Percentiles rank a stretch among this genome's conserved stretches.
phyloP scores from a whole-genome alignment of 2,113 vertebrate genomes.

The Myocastor coypus region DNA sequence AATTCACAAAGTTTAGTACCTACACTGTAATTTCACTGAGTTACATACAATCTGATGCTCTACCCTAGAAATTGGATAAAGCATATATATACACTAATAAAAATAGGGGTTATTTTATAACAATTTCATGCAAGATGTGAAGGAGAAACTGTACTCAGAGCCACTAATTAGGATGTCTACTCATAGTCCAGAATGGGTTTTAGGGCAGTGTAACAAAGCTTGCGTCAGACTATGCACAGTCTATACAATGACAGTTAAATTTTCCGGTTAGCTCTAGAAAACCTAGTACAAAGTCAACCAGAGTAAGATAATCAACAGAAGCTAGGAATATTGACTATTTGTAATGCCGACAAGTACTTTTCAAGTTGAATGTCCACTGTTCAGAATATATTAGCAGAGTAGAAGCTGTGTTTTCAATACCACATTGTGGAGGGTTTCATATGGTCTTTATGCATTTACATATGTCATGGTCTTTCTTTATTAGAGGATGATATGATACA shows the following conservation, averaged over 20 bases:
- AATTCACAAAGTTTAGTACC: background rate
- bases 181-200: background rate
- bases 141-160: background rate
- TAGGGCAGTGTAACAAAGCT: background rate
- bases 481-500: background rate
- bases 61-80: background rate
- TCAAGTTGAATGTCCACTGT: background rate
- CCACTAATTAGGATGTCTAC: background rate
- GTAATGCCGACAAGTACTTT: background rate
- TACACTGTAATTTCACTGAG: background rate
- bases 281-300: background rate
- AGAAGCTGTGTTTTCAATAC: background rate
- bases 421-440: background rate
- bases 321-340: background rate
- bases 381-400: background rate
- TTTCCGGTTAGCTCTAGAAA: background rate
- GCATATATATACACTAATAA: background rate
- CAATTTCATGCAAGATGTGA: background rate
- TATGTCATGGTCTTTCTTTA: background rate
- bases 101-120: background rate
- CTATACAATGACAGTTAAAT: background rate
- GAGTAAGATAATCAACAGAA: background rate
- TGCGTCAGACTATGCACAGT: background rate
- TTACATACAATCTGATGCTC: background rate
- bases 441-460: background rate